Base-by-base conservation (phyloP, 2,797 vertebrate species). In the Euthynnus affinis region DNA sequence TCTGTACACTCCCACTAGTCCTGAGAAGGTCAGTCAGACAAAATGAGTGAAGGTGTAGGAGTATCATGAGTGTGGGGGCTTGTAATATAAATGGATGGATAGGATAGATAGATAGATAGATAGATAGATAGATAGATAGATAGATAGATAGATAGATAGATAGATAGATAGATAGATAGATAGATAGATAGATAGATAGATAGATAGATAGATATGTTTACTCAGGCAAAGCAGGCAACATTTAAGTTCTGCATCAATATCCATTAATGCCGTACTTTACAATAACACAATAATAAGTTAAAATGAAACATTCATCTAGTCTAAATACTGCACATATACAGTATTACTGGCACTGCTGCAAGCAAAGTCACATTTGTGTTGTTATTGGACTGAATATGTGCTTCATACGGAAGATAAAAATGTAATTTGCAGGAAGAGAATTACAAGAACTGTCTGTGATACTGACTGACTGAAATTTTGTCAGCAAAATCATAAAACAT, bases 211-310 rank as follows among this genome's bases (percentile, higher is more conserved):
- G n/a, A 63, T 62, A 32, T 81, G 40, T 65, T 71, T 76, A 68
- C 82, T 71, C 42, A 64, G 61, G 66, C 58, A 74, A 74, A 67
- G 20, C 6, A 15, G 7, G 7, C 69, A 76, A 71, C 56, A 71
- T 82, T 85, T 57, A 70, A 42, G 37, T 62, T 5, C 22, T 3
- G 23, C 82, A 82, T 82, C 48, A 71, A 76, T 81, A 85, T 77
- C 48, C 72, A 81, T 84, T 52, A 70, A 71, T 40, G 49, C 32
- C 55, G 69, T 67, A 64, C 40, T 66, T 23, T 68, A 56, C 29
- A 53, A 42, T 34, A 82, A 69, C 29, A 75, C 25, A 69, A 29
- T 59, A 22, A 79, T 65, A 74, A 60, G 81, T 64, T 77, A 65
- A 74, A 78, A 52, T 10, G 27, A 78, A 67, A 64, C 23, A 55